Conservation (phyloP, 2,888 invertebrate species). For the Cheilosia grossa region DNA sequence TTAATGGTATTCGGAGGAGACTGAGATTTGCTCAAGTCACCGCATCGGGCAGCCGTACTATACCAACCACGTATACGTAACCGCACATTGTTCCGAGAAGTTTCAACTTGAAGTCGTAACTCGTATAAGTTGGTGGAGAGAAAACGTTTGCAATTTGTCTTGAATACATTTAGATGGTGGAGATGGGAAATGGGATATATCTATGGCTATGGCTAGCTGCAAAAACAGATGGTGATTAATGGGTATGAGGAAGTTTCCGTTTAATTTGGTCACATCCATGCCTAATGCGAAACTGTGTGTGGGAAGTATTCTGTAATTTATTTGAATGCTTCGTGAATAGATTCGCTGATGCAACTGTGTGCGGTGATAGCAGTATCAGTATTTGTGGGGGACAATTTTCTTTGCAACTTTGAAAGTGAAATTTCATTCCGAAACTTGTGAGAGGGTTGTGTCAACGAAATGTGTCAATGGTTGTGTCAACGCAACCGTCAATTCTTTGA, state of each 20-base stretch:
- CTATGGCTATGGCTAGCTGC: background rate
- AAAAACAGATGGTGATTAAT: constrained; percentile 63
- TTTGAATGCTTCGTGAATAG: background rate
- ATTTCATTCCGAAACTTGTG: too few relatives aligned
- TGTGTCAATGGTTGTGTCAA: too few relatives aligned
- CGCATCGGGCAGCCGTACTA: background rate
- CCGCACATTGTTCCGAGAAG: constrained; percentile 62
- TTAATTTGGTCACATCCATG: constrained; percentile 36
- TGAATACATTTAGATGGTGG: constrained; percentile 62
- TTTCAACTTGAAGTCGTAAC: constrained; percentile 18
- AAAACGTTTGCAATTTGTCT: constrained; percentile 72
- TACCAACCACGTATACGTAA: constrained; percentile 23
- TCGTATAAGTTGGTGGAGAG: constrained; percentile 34
- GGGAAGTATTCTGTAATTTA: background rate
- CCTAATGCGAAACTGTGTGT: background rate
- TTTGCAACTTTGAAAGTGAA: too few relatives aligned
- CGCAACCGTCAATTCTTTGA: too few relatives aligned
- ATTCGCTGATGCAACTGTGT: background rate
- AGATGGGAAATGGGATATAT: constrained; percentile 6
- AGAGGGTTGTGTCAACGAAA: too few relatives aligned
- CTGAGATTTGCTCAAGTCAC: constrained; percentile 43
- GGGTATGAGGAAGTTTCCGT: constrained; percentile 53
- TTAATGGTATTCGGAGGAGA: constrained; percentile 57
- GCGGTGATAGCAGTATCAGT: background rate
- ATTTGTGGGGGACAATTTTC: background rate